Percentiles rank a stretch among this genome's conserved stretches.
Evolutionary conservation across 2,113 vertebrate genomes (phyloP).

Genomic region (Pyxicephalus adspersus): DNA sequence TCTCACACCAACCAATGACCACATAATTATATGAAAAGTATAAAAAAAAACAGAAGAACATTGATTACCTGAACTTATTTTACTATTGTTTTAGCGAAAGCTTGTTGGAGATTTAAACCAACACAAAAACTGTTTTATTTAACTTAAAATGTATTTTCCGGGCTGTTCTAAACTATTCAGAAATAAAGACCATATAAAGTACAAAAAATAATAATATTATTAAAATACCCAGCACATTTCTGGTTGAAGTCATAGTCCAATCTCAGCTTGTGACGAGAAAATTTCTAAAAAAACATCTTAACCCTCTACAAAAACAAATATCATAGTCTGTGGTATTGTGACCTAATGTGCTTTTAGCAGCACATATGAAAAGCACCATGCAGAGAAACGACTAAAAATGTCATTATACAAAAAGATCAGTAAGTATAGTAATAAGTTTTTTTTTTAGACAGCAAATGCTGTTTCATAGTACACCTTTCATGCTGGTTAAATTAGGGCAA

Average conservation of each 20-base stretch:
- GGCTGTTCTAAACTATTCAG: background rate
- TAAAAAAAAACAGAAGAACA: no score
- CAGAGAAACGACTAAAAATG: background rate
- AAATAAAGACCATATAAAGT: background rate
- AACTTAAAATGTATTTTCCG: background rate
- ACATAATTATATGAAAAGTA: no score
- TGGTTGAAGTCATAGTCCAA: background rate
- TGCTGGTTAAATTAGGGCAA: no score
- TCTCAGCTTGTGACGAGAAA: background rate
- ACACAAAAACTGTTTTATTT: background rate
- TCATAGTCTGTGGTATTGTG: background rate
- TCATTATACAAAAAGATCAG: background rate
- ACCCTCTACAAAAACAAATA: slow-evolving; percentile 7
- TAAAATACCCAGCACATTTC: background rate
- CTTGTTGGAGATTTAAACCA: no score
- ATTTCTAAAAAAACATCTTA: slow-evolving; percentile 3
- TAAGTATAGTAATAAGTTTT: no score
- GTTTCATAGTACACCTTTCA: no score
- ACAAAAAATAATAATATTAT: no score
- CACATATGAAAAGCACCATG: background rate
- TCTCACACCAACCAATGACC: no score
- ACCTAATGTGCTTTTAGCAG: slow-evolving; percentile 16
- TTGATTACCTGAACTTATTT: no score
- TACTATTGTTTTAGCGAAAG: no score
- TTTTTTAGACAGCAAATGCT: no score